These are phyloP conservation scores for Paguma larvata DNA, from an alignment of 2,797 vertebrate genomes.

Conservation along the genomic window DNA sequence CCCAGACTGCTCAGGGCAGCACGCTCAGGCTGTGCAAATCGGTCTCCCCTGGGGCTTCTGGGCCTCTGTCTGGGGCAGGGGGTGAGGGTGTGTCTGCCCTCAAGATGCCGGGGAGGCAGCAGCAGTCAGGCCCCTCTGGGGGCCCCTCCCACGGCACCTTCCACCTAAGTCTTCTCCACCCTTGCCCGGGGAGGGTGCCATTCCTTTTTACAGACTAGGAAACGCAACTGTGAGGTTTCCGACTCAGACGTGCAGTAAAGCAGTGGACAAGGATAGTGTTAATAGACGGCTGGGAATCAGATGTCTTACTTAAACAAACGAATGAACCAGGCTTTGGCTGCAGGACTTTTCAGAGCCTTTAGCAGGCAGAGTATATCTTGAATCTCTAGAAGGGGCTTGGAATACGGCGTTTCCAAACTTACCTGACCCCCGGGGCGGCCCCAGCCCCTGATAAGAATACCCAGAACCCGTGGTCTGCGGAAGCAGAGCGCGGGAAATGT, in stretches of 20 bases:
- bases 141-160: not conserved
- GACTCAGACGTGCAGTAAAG: not conserved
- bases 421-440: not conserved
- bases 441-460: not conserved
- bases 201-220: not conserved
- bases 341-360: constrained; percentile 14
- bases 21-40: not conserved
- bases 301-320: not conserved
- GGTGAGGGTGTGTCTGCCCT: not conserved
- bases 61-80: not conserved
- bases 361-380: not conserved
- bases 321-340: not conserved
- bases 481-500: not conserved
- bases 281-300: not conserved
- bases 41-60: not conserved
- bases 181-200: not conserved
- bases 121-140: too few species aligned
- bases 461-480: not conserved
- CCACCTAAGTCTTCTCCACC: not conserved
- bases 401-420: not conserved
- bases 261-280: not conserved
- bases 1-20: not conserved
- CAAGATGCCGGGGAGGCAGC: not conserved
- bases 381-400: not conserved
- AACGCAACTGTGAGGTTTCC: not conserved